These are phyloP conservation scores for Vicugna pacos DNA, from an alignment of 2,113 vertebrate genomes.

Conservation along the genomic window DNA sequence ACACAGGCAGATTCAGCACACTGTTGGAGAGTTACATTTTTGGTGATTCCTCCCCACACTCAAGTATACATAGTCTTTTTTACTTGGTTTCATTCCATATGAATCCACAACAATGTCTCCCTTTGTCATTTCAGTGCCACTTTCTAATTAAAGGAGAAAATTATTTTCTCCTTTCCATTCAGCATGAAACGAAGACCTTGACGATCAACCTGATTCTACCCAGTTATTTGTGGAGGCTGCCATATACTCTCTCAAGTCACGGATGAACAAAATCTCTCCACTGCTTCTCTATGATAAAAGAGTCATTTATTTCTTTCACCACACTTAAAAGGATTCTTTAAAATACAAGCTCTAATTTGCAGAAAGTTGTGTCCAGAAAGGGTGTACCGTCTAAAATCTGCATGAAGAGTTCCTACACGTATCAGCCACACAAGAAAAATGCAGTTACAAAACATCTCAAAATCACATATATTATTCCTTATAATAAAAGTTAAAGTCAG, in stretches of 20 bases:
- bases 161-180: constrained; percentile 16
- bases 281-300: neutral
- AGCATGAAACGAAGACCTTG: neutral
- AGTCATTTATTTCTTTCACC: neutral
- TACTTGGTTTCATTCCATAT: constrained; percentile 29
- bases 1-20: constrained; percentile 48
- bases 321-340: neutral
- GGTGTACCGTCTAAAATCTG: neutral
- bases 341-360: neutral
- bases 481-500: neutral
- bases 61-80: neutral
- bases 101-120: neutral
- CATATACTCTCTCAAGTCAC: neutral
- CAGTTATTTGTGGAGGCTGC: neutral
- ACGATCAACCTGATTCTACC: neutral
- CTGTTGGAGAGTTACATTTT: constrained; percentile 26
- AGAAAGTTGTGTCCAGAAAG: neutral
- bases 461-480: neutral
- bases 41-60: neutral
- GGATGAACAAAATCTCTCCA: neutral
- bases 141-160: neutral
- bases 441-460: neutral
- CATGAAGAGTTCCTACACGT: neutral
- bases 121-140: neutral
- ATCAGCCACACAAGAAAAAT: neutral